These are phyloP conservation scores for Rhinichthys osculus DNA, from an alignment of 2,797 vertebrate species.

Conservation along the genomic window DNA sequence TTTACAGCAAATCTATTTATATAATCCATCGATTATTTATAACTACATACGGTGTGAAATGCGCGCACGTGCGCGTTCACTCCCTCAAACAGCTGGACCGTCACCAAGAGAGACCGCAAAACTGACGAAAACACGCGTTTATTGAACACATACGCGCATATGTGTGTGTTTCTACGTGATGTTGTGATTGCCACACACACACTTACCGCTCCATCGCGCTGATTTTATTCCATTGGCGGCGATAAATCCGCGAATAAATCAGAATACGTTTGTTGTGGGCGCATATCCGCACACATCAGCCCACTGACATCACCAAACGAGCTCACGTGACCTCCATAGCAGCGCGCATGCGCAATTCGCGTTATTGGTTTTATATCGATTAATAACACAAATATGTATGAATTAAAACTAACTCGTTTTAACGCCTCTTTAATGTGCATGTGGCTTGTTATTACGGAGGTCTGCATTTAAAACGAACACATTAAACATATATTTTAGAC, in stretches of 20 bases:
- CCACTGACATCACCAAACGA: not conserved
- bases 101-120: not conserved
- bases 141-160: not conserved
- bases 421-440: not conserved
- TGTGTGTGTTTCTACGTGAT: not conserved
- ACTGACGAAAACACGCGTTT: not conserved
- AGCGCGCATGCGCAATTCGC: not conserved
- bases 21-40: not conserved
- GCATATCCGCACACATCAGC: conserved; percentile 47
- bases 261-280: not conserved
- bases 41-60: not conserved
- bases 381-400: too few species aligned
- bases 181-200: not conserved
- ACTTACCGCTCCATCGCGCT: conserved; percentile 34
- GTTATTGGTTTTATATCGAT: not conserved
- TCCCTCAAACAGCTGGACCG: not conserved
- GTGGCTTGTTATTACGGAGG: not conserved
- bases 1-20: not conserved
- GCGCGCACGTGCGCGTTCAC: not conserved
- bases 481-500: not conserved
- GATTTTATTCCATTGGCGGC: not conserved
- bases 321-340: not conserved
- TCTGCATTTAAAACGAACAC: not conserved
- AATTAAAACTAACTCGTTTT: not conserved
- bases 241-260: not conserved